phyloP scores from a whole-genome alignment of 2,797 vertebrate species.

The Helostoma temminkii region DNA sequence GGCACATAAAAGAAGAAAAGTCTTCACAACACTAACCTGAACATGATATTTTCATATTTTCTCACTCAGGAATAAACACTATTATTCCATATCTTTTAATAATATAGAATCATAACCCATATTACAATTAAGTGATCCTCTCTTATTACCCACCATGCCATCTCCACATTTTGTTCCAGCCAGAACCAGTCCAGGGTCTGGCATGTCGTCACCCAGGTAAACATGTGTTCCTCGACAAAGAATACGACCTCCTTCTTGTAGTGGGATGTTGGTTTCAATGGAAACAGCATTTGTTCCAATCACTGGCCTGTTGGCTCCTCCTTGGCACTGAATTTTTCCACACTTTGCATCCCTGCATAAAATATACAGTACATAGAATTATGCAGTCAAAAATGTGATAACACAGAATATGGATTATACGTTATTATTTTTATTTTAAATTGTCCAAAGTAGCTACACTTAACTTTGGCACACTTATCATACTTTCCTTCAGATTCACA shows the following conservation, averaged over 20 bases:
- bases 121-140: neutral
- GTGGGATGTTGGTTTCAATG: conserved; percentile 98
- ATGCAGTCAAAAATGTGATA: too few species aligned
- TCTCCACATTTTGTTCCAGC: conserved; percentile 96
- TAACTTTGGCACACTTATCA: too few species aligned
- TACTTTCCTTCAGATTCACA: too few species aligned
- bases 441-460: too few species aligned
- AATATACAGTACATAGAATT: too few species aligned
- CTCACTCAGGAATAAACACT: conserved; percentile 34
- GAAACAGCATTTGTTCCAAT: conserved; percentile 99
- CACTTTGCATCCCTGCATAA: conserved; percentile 93
- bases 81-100: conserved; percentile 21
- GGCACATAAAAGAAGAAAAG: conserved; percentile 6
- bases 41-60: conserved; percentile 14
- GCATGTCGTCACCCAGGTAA: conserved; percentile 97
- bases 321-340: conserved; percentile 99
- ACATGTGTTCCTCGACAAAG: conserved; percentile 98
- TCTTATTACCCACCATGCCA: conserved; percentile 87
- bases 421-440: too few species aligned
- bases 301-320: conserved; percentile 94
- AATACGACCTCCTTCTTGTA: conserved; percentile 94
- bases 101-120: neutral
- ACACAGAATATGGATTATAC: too few species aligned
- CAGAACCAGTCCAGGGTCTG: conserved; percentile 96
- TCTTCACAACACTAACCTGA: conserved; percentile 15